Conservation (phyloP, 1,140 invertebrate species). For the Lerema accius region DNA sequence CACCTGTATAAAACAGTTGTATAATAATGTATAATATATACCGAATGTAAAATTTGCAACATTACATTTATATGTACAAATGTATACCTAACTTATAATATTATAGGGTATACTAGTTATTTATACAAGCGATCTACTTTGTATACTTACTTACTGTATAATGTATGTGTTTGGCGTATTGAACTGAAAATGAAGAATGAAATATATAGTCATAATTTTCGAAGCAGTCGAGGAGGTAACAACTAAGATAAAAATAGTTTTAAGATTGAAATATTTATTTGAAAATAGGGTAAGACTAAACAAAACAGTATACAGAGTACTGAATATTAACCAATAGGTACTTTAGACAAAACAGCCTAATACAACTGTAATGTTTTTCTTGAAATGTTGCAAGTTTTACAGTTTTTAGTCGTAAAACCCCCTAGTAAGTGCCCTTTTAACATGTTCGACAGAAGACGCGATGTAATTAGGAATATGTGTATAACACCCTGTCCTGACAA, state of each 20-base stretch:
- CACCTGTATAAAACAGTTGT: neutral
- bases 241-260: neutral
- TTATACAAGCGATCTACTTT: neutral
- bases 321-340: neutral
- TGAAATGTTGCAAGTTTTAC: conserved; percentile 42
- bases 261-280: neutral
- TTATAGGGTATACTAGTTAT: neutral
- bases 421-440: conserved; percentile 76
- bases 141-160: neutral
- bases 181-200: neutral
- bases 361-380: neutral
- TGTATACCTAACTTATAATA: neutral
- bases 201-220: neutral
- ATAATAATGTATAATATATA: neutral
- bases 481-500: conserved; percentile 41
- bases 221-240: neutral
- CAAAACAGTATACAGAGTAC: neutral
- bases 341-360: neutral
- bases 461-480: conserved; percentile 48
- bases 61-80: conserved; percentile 2
- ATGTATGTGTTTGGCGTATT: neutral
- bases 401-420: conserved; percentile 43
- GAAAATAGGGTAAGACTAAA: neutral
- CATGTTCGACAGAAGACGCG: conserved; percentile 46
- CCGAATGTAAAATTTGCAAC: conserved; percentile 16